Evolutionary conservation across 2,888 invertebrate species (phyloP), one percentile per base, ranked within the genome.

Genomic region (Eristalinus sepulchralis): DNA sequence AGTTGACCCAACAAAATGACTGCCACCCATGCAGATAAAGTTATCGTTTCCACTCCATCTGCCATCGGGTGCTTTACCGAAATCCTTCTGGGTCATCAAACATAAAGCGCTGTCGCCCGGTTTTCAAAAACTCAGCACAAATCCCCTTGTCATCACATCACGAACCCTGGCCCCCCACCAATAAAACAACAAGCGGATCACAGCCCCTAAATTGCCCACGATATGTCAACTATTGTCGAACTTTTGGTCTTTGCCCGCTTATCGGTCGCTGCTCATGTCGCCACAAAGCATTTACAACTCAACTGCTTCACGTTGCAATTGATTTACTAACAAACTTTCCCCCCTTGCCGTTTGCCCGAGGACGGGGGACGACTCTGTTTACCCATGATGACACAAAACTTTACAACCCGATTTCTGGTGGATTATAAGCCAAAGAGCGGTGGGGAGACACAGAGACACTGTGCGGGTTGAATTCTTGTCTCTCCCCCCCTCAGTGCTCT

Each of bases 341-440:
- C 55, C 20, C 13, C 9, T 24, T 11, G 2, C 57, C 11, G 3
- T 1, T 53, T 53, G 0, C 3, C 57, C 24, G 24, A n/a, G n/a
- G n/a, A 5, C 22, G 10, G 11, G 10, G 22, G 11, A 9, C 57
- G 57, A 24, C 24, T 57, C 55, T 77, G 78, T 81, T 85, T 81
- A 85, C 77, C 72, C 77, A 68, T 72, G 72, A 81, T 85, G 77
- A 73, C 76, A 85, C 47, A 47, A 17, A 85, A 85, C 81, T 85
- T 81, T 81, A 81, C 72, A 85, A 85, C 67, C 17, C 85, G 77
- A 81, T 81, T 81, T 71, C 68, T 73, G 68, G 57, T 27, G 85
- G 81, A 85, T 77, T 85, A 81, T 80, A 85, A 81, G 84, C 81
- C 84, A 81, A 53, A 80, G 75, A 76, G 70, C 66, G 75, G 70